A percentile compares a stretch with the other conserved stretches of the same genome.
phyloP scores from a whole-genome alignment of 2,797 vertebrate genomes.

The Manis pentadactyla region DNA sequence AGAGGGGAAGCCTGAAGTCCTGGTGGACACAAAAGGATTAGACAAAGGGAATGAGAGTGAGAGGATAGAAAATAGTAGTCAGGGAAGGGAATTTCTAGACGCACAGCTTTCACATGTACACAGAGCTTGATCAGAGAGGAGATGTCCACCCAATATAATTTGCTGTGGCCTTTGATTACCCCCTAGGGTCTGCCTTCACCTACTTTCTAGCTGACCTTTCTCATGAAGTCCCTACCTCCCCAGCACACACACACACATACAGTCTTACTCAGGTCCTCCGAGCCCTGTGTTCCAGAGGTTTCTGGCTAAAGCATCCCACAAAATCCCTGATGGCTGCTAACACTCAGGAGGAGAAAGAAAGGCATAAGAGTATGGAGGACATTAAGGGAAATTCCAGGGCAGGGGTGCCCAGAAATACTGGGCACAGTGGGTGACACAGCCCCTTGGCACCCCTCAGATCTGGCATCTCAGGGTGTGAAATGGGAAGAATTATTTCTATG shows the following conservation, averaged over 20 bases:
- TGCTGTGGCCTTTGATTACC: not conserved
- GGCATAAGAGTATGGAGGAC: not conserved
- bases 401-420: not conserved
- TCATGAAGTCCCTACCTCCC: not conserved
- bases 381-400: not conserved
- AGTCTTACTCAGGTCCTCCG: not conserved
- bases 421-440: not conserved
- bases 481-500: slow-evolving; percentile 24
- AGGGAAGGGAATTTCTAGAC: not conserved
- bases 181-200: not conserved
- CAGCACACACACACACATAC: not conserved
- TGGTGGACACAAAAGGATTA: not conserved
- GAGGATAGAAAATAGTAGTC: not conserved
- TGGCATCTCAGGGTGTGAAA: not conserved
- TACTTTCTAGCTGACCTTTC: not conserved
- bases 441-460: not conserved
- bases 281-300: not conserved
- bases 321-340: not conserved
- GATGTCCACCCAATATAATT: not conserved
- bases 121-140: not conserved
- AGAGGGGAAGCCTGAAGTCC: not conserved
- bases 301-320: not conserved
- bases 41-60: not conserved
- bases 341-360: not conserved
- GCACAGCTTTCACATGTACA: not conserved